A percentile compares a stretch with the other conserved stretches of the same genome.
Conservation (phyloP, 2,113 vertebrate species). For the Corynorhinus townsendii region DNA sequence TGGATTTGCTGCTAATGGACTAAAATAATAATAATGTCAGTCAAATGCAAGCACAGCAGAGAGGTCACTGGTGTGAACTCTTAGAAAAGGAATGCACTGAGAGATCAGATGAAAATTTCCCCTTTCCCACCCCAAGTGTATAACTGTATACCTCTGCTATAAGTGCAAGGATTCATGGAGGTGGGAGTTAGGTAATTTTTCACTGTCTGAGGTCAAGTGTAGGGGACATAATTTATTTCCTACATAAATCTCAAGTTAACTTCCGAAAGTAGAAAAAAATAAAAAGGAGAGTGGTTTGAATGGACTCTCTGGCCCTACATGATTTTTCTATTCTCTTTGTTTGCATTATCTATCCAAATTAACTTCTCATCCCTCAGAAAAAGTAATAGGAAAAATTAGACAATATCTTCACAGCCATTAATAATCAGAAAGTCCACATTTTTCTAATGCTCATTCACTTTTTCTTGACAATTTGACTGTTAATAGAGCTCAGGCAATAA, state of each 20-base stretch:
- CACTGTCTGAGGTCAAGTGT: not conserved
- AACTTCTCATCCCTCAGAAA: not conserved
- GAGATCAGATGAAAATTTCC: conserved; percentile 54
- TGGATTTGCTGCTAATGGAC: not conserved
- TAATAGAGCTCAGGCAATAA: conserved; percentile 28
- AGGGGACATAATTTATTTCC: conserved; percentile 22
- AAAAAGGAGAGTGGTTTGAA: not conserved
- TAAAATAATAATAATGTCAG: conserved; percentile 55
- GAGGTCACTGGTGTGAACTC: conserved; percentile 42
- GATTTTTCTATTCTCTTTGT: conserved; percentile 10
- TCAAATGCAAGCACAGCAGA: conserved; percentile 43
- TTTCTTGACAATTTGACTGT: not conserved
- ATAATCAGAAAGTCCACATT: not conserved
- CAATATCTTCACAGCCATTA: not conserved
- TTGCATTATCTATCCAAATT: not conserved
- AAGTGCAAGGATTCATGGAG: conserved; percentile 35
- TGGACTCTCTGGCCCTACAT: not conserved
- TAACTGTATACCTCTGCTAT: not conserved
- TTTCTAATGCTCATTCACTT: not conserved
- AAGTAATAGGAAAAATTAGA: conserved; percentile 8
- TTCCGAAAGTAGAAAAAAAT: not conserved
- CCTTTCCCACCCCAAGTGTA: conserved; percentile 12
- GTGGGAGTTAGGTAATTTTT: not conserved
- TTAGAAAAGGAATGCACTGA: conserved; percentile 47
- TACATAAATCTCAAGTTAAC: not conserved